Conservation (phyloP, 37 sponge, comb jelly and placozoan species). For the Petrosia ficiformis region DNA sequence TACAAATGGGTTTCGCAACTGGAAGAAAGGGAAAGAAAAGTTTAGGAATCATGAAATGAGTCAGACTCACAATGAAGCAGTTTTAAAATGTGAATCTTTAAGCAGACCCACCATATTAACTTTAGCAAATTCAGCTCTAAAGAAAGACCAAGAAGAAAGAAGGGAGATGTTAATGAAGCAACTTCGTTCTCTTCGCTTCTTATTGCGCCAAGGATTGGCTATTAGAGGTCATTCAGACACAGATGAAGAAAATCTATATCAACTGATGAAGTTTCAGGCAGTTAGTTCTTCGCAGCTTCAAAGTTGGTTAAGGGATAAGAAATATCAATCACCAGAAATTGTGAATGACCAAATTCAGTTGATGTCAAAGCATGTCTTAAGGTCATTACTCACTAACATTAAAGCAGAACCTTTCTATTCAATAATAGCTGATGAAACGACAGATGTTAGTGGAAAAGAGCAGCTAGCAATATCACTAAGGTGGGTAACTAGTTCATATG, state of each 20-base stretch:
- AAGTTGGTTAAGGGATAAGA: conserved; percentile 1
- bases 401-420: too few species aligned
- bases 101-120: neutral
- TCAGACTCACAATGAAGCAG: conserved; percentile 20
- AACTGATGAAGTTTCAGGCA: conserved; percentile 17
- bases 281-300: conserved; percentile 8
- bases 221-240: conserved; percentile 39
- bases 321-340: conserved; percentile 10
- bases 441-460: too few species aligned
- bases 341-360: conserved; percentile 1
- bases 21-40: conserved; percentile 48
- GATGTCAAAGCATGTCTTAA: too few species aligned
- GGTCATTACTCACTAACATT: too few species aligned
- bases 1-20: conserved; percentile 47
- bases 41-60: conserved; percentile 15
- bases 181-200: conserved; percentile 15
- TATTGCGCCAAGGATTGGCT: conserved; percentile 18
- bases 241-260: conserved; percentile 37
- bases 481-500: too few species aligned
- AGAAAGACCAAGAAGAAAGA: conserved; percentile 16
- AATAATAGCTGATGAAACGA: too few species aligned
- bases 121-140: conserved; percentile 6
- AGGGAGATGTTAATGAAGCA: conserved; percentile 24
- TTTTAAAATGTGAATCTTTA: conserved; percentile 18
- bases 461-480: too few species aligned